A percentile compares a stretch with the other conserved stretches of the same genome.
Conservation (phyloP, 2,888 invertebrate genomes). For the Rhyacophila evoluta region DNA sequence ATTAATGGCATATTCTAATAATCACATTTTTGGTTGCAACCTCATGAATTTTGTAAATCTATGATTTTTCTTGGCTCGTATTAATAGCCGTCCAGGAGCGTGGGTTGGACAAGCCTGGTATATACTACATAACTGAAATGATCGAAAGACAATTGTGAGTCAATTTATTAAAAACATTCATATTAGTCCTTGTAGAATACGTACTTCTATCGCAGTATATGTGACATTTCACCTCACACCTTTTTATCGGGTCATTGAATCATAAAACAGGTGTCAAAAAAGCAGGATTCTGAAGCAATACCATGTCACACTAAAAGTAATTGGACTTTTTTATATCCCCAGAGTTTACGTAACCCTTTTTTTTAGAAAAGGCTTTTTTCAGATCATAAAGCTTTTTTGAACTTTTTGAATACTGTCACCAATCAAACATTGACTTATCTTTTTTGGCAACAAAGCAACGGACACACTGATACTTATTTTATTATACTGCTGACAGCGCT, state of each 20-base stretch:
- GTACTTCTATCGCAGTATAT: too few relatives aligned
- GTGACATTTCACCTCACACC: too few relatives aligned
- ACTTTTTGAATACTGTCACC: constrained; percentile 6
- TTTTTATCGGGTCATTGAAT: not conserved
- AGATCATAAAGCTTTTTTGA: not conserved
- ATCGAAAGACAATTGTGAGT: not conserved
- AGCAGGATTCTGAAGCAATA: not conserved
- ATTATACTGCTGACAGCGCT: not conserved
- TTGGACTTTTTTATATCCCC: not conserved
- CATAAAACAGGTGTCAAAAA: not conserved
- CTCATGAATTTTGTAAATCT: not conserved
- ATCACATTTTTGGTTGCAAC: too few relatives aligned
- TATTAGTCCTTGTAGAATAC: too few relatives aligned
- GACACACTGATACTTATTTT: not conserved
- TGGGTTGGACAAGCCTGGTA: not conserved
- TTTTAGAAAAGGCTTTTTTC: not conserved
- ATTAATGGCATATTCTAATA: too few relatives aligned
- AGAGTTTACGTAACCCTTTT: not conserved
- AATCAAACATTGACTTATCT: constrained; percentile 11
- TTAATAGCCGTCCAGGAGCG: not conserved
- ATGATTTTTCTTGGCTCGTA: not conserved
- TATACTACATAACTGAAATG: not conserved
- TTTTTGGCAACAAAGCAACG: not conserved
- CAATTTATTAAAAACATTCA: not conserved
- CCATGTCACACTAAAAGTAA: not conserved